Evolutionary conservation across 2,797 vertebrate species (phyloP), one percentile per base, ranked within the genome.

Genomic region (Furcifer pardalis): DNA sequence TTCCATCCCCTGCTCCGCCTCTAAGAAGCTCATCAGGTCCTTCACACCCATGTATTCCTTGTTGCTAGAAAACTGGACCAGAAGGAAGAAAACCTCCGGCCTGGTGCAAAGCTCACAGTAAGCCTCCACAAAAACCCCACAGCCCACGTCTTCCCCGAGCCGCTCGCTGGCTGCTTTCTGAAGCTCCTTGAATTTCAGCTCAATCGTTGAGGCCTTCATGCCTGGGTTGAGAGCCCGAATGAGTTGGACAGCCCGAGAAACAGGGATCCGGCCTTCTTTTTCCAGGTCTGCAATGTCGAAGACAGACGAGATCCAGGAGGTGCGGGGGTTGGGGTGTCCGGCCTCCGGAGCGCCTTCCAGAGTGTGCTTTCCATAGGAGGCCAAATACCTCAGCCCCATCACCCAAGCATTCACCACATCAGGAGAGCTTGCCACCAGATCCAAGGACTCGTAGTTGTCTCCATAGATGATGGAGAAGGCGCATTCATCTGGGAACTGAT

Each of bases 31-130:
- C 96, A 97, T 97, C 89, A 98, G 94, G 94, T 98, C 98, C 93
- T 98, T 98, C 86, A 97, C 96, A 89, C 97, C 97, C 90, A 98
- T 95, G 90, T 97, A 98, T 87, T 98, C 98, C 92, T 98, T 98
- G 96, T 98, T 98, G 94, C 97, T 98, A 86, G 98, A 98, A 92
- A 98, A 98, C 93, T 98, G 98, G 86, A 98, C 97, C 88, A 98
- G 91, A 72, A 98, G 93, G 90, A 98, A 98, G 88, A 98, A 98
- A 82, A 98, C 97, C 91, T 98, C 98, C 0, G 98, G 97, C 40
- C 98, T 95, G n/a, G 98, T 98, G 91, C 98, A 98, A 81, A 98
- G 96, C 92, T 98, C 98, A 7, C 97, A 98, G 83, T 98, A 98
- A 0, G 93, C 97, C 88, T 98, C 97, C 65, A 97, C 96, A 0